Conservation (phyloP, 2,797 vertebrate species). For the Enteromius argenteus region DNA sequence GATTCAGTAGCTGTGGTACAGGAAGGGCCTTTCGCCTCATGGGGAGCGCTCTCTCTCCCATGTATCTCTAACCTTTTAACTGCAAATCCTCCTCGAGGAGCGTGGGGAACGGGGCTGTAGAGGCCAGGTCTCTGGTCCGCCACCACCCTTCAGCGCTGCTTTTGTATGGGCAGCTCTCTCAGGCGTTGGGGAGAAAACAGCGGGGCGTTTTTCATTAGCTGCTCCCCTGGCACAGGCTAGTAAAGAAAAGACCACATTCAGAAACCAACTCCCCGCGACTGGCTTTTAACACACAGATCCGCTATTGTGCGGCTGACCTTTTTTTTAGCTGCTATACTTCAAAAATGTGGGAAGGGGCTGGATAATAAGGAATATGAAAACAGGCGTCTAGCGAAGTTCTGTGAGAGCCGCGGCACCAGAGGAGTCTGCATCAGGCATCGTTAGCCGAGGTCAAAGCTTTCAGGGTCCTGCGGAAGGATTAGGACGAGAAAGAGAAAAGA, state of each 20-base stretch:
- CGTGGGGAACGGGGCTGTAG: conserved; percentile 19
- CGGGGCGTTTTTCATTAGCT: conserved; percentile 47
- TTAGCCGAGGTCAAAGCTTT: conserved; percentile 50
- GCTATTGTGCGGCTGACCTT: conserved; percentile 45
- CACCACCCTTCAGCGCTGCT: conserved; percentile 34
- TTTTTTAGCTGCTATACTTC: conserved; percentile 50
- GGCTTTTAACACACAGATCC: conserved; percentile 44
- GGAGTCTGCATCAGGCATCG: conserved; percentile 37
- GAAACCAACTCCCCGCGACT: conserved; percentile 19
- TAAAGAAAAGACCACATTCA: conserved; percentile 39
- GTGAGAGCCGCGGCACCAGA: conserved; percentile 23
- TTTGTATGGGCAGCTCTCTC: conserved; percentile 49
- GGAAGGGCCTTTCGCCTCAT: conserved; percentile 44
- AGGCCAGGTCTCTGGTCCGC: conserved; percentile 25
- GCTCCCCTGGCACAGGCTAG: conserved; percentile 24
- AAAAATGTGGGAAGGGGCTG: conserved; percentile 16
- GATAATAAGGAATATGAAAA: conserved; percentile 57
- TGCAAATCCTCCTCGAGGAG: conserved; percentile 43
- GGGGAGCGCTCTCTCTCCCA: conserved; percentile 33
- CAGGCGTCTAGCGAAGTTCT: conserved; percentile 15
- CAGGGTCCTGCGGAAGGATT: conserved; percentile 41
- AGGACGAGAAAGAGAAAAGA: conserved; percentile 24
- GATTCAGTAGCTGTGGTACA: conserved; percentile 51
- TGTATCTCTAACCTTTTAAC: conserved; percentile 58
- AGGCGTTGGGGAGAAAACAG: conserved; percentile 35